Base-by-base conservation (phyloP, 1,140 invertebrate species). In the Neotoxoptera formosana region DNA sequence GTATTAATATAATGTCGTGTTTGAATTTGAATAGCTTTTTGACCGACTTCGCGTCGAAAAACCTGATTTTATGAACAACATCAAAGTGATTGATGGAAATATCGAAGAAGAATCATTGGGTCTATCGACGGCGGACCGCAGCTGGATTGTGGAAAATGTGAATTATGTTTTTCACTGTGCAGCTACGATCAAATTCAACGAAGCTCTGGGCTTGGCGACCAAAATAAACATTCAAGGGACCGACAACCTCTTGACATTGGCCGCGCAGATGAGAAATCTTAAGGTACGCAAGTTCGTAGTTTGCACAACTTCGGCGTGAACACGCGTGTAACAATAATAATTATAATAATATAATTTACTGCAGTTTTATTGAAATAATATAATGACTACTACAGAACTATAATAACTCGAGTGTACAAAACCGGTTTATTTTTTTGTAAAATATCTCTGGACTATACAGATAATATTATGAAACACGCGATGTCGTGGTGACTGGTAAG, bases 81-180 rank as follows among this genome's bases (percentile, higher is more conserved):
- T 94, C 0, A 25, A 47, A 34, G 56, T 90, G 0, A 95, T 97
- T 48, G 95, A 95, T 41, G 97, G 97, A 8, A 96, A 97, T 81
- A 96, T 96, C 87, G 95, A 95, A 34, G 93, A 95, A 36, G 95
- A 95, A n/a, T 95, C 94, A 17, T 94, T 94, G 53, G 41, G 93
- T 45, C 41, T 94, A n/a, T 91, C 56, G n/a, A n/a, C 20, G 51
- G 21, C 17, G 0, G 96, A 97, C 81, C 95, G 96, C 93, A 94
- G 95, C 93, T 93, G 96, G 3, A 94, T 99, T 2, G 95, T 96
- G 8, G 96, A 97, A 6, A 96, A 97, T 94, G 97, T 99, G 0
- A 97, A 97, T 6, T 95, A 99, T n/a, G 96, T 99, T 23, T 99
- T 98, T 95, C 98, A 99, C 95, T 97, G 97, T 7, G 99, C 99